Evolutionary conservation across 1,140 invertebrate genomes (phyloP), one percentile per base, ranked within the genome.

Genomic region (Diuraphis noxia): DNA sequence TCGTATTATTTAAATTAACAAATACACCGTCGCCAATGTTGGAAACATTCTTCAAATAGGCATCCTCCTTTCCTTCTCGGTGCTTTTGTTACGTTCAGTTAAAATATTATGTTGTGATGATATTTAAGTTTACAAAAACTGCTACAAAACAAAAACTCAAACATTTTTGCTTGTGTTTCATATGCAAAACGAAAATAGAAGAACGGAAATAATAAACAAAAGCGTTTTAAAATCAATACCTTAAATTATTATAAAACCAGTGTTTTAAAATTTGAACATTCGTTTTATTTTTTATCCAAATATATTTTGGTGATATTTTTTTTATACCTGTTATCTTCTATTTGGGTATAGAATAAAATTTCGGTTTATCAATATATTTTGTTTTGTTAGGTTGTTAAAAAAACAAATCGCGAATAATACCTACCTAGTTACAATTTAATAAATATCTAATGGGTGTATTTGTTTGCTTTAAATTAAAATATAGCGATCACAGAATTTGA

Each of bases 1-100:
- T 90, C 88, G 88, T 90, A 90, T 90, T 91, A 91, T 91, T 91
- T 82, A 91, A 91, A 91, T 91, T 91, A 91, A 91, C 89, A 46
- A 91, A 91, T 52, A 91, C 77, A 52, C 77, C 77, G 72, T 36
- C 72, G 63, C 72, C 88, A 81, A 91, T 30, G 89, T 81, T 82
- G 43, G 34, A 40, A 91, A 79, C 23, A 91, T 91, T 91, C 77
- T 91, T 91, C 77, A 81, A 90, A 91, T 52, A 36, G 43, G 30
- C 77, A 43, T 38, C 6, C 25, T 38, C n/a, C 43, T 52, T 38
- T 46, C 77, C 43, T 21, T 17, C 7, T 25, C 46, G 34, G 25
- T 8, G 21, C 13, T 81, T 91, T 91, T 91, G 82, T 79, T 46
- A 25, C 88, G 34, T 49, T 46, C 38, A 49, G 6, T 19, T n/a